Percentiles rank a stretch among this genome's conserved stretches.
These are phyloP conservation scores for Pseudopleuronectes americanus DNA, from an alignment of 2,797 vertebrate genomes.

Conservation along the genomic window DNA sequence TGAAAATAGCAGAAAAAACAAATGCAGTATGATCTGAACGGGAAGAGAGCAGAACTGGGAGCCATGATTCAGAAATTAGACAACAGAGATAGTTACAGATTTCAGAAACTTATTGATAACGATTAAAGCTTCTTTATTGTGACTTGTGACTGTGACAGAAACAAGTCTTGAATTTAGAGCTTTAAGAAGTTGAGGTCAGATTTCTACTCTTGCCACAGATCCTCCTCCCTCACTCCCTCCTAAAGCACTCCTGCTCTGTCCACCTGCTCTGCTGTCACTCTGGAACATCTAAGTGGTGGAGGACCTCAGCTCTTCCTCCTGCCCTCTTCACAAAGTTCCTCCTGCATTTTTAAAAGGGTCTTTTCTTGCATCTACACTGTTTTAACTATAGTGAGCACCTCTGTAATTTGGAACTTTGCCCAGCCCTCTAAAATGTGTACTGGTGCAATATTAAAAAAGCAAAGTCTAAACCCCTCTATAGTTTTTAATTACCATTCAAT, in stretches of 20 bases:
- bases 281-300: background rate
- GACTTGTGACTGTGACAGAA: background rate
- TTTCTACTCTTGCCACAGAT: background rate
- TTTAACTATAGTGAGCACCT: background rate
- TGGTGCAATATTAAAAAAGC: background rate
- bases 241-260: background rate
- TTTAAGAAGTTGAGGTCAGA: background rate
- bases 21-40: background rate
- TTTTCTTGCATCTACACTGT: background rate
- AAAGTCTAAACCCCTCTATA: background rate
- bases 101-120: slow-evolving; percentile 2
- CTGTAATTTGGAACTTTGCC: background rate
- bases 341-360: background rate
- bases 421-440: background rate
- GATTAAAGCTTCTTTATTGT: background rate
- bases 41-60: background rate
- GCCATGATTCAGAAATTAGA: background rate
- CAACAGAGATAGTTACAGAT: background rate
- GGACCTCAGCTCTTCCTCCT: background rate
- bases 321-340: background rate
- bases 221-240: background rate
- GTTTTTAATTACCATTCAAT: background rate
- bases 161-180: background rate
- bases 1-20: background rate
- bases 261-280: background rate